These are phyloP conservation scores for Pinna nobilis DNA, from an alignment of 1,140 invertebrate genomes.

Conservation along the genomic window DNA sequence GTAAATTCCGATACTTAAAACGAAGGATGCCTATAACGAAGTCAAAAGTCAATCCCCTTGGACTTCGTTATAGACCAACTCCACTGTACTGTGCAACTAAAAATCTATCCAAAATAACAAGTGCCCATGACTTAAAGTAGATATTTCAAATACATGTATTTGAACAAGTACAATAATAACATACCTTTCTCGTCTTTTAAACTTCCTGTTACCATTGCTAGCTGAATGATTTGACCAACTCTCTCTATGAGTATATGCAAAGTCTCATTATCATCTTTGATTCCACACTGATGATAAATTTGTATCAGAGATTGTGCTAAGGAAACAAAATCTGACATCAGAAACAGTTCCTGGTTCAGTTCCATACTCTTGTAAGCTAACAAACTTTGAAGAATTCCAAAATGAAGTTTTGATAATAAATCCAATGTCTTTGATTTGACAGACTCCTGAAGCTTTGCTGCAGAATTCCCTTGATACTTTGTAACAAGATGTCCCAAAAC, in stretches of 20 bases:
- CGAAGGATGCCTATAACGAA: neutral
- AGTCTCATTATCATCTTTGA: slow-evolving; percentile 37
- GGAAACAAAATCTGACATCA: slow-evolving; percentile 42
- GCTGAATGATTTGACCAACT: slow-evolving; percentile 66
- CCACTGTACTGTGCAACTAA: too few relatives aligned
- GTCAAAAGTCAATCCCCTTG: neutral
- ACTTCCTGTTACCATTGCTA: slow-evolving; percentile 48
- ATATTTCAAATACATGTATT: neutral
- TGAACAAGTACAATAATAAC: neutral
- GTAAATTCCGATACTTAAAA: neutral
- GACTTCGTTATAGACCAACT: too few relatives aligned
- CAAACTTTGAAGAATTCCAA: slow-evolving; percentile 63
- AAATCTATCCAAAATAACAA: too few relatives aligned
- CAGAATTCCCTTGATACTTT: slow-evolving; percentile 17
- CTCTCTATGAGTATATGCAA: slow-evolving; percentile 57
- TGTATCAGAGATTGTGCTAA: slow-evolving; percentile 40
- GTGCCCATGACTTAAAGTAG: too few relatives aligned
- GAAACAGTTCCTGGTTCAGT: slow-evolving; percentile 59
- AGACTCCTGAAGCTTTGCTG: neutral
- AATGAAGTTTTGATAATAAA: slow-evolving; percentile 63
- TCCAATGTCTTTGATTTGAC: slow-evolving; percentile 32
- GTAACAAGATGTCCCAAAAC: slow-evolving; percentile 62
- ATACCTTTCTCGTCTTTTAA: slow-evolving; percentile 18
- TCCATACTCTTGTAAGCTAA: slow-evolving; percentile 60
- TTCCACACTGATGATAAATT: slow-evolving; percentile 36